phyloP scores from a whole-genome alignment of 2,113 vertebrate species.

The Apteryx owenii region DNA sequence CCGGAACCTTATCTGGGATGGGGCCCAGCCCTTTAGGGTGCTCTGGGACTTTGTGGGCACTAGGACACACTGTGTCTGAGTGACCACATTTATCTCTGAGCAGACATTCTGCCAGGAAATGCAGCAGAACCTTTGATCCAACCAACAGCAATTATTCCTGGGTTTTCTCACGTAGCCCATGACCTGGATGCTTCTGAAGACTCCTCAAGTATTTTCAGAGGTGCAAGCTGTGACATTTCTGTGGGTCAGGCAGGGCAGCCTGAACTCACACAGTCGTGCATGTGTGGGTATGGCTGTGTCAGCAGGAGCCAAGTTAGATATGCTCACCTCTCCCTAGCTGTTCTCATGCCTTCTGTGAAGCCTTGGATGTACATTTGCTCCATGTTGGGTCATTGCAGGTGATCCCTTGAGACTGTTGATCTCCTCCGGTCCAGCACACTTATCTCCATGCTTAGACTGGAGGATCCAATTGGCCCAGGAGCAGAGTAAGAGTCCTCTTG shows the following conservation, averaged over 20 bases:
- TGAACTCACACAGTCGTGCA: neutral
- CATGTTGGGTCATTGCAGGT: neutral
- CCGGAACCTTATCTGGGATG: neutral
- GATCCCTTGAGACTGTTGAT: neutral
- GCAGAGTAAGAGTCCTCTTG: neutral
- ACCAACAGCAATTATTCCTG: neutral
- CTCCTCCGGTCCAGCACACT: neutral
- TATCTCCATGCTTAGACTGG: neutral
- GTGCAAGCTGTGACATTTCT: neutral
- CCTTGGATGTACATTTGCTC: neutral
- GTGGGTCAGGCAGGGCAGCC: neutral
- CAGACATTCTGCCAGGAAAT: neutral
- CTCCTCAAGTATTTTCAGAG: fast-evolving
- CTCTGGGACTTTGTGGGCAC: neutral
- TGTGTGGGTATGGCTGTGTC: neutral
- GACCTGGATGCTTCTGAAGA: neutral
- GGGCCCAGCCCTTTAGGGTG: neutral
- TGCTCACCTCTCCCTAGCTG: neutral
- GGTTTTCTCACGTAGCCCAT: neutral
- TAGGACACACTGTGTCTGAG: neutral
- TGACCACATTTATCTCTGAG: neutral
- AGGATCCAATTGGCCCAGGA: neutral
- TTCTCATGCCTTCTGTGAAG: neutral
- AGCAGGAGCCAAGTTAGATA: neutral
- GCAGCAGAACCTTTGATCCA: neutral